phyloP scores from a whole-genome alignment of 2,888 invertebrate genomes.

The Cantharis lateralis region DNA sequence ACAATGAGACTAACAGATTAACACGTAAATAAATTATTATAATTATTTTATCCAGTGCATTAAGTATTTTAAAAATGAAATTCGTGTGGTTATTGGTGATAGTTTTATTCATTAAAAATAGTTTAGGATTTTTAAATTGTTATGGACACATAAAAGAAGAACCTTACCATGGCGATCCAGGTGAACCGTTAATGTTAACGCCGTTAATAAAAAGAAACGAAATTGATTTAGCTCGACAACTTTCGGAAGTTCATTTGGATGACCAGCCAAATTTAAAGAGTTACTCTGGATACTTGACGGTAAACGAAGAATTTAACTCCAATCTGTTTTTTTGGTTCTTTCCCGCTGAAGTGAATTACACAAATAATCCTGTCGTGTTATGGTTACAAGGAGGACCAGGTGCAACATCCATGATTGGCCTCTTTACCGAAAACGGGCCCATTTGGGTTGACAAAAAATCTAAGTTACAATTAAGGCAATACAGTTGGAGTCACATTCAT shows the following conservation, averaged over 20 bases:
- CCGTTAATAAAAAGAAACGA: conserved; percentile 74
- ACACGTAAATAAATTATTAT: neutral
- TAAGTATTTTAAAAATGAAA: neutral
- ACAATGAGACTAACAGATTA: neutral
- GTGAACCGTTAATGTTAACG: conserved; percentile 75
- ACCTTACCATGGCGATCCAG: conserved; percentile 44
- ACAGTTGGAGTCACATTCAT: conserved; percentile 82
- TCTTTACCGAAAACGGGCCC: conserved; percentile 87
- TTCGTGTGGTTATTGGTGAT: neutral
- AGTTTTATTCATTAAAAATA: neutral
- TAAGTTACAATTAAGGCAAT: conserved; percentile 63
- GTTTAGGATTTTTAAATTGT: conserved; percentile 22
- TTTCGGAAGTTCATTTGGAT: conserved; percentile 61
- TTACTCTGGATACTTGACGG: conserved; percentile 84
- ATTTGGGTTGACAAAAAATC: conserved; percentile 59
- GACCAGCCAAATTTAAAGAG: conserved; percentile 66
- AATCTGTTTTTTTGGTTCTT: conserved; percentile 94
- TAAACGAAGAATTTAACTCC: conserved; percentile 75
- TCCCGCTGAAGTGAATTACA: conserved; percentile 63
- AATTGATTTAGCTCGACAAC: conserved; percentile 64
- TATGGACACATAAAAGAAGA: conserved; percentile 36
- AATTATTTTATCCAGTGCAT: neutral
- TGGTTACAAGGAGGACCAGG: conserved; percentile 91
- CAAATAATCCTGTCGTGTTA: conserved; percentile 72
- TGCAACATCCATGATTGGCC: conserved; percentile 76